Evolutionary conservation across 2,113 vertebrate genomes (phyloP), one percentile per base, ranked within the genome.

Genomic region (Rhombomys opimus): DNA sequence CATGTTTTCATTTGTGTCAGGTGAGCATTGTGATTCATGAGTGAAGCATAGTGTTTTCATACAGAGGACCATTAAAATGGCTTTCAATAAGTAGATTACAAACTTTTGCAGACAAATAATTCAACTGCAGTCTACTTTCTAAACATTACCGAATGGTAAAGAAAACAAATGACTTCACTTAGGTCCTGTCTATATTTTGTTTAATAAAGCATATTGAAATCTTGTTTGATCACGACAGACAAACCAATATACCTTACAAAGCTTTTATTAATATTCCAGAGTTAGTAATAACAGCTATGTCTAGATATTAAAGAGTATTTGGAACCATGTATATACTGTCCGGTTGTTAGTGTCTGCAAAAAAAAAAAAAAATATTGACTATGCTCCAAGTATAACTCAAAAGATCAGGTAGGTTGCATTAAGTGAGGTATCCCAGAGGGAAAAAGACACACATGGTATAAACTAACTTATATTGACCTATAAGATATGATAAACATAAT

Each of bases 41-140:
- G 30, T 80, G 25, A 61, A 89, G 65, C 84, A 84, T 76, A 77
- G 7, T 32, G 57, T 12, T 91, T 89, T 35, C 86, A 46, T 86
- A 87, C 20, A 1, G 13, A 91, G 15, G 8, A 70, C 5, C 5
- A 65, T 80, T 95, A 91, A 35, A 68, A 7, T 46, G 5, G 35
- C 76, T 92, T 91, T 85, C 22, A 93, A n/a, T 41, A 92, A 86
- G 32, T 78, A 89, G 32, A 17, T 75, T 2, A 32, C 82, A 91
- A 94, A 78, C 38, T 32, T 27, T 89, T 10, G 0, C 30, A 96
- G 50, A 15, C 84, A 87, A 78, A 89, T 54, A 93, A 77, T 10
- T 65, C 82, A 35, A 9, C 11, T 85, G 1, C 75, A 30, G 13
- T 23, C 87, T 50, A 87, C 18, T 91, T 95, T 96, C 70, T 20